phyloP scores from a whole-genome alignment of 2,113 vertebrate species.

The Colaptes auratus region DNA sequence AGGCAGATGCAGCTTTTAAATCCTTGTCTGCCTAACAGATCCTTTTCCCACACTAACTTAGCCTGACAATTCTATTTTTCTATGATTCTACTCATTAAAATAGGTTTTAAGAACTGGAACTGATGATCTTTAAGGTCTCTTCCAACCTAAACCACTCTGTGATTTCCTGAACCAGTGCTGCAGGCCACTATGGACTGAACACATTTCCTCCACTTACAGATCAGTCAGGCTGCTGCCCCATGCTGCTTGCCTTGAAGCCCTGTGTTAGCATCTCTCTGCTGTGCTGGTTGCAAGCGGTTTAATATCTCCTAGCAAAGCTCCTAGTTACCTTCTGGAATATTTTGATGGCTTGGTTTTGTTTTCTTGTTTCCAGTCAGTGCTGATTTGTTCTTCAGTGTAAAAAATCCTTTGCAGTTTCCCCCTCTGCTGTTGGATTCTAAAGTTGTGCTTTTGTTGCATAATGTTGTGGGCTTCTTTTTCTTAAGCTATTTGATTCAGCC shows the following conservation, averaged over 20 bases:
- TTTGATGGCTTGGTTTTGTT: not conserved
- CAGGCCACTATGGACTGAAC: not conserved
- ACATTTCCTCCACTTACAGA: not conserved
- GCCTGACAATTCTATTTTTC: too few species aligned
- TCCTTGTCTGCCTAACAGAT: too few species aligned
- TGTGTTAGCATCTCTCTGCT: not conserved
- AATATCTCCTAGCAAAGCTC: not conserved
- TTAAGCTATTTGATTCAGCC: slow-evolving; percentile 13
- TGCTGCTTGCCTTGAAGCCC: not conserved
- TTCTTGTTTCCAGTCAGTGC: not conserved
- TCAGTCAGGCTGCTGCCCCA: not conserved
- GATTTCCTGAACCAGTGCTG: not conserved
- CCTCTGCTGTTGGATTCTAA: not conserved
- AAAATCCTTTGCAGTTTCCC: not conserved
- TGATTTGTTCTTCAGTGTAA: not conserved
- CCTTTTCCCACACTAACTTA: too few species aligned
- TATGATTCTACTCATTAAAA: too few species aligned
- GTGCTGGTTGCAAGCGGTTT: not conserved
- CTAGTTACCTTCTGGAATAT: not conserved
- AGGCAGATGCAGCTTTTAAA: too few species aligned
- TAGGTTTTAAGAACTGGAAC: too few species aligned
- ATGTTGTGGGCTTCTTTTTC: not conserved
- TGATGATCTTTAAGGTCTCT: not conserved
- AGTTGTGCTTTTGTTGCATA: not conserved
- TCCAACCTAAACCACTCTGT: too few species aligned